Evolutionary conservation across 2,888 invertebrate genomes (phyloP).

Genomic region (Plagodis pulveraria): DNA sequence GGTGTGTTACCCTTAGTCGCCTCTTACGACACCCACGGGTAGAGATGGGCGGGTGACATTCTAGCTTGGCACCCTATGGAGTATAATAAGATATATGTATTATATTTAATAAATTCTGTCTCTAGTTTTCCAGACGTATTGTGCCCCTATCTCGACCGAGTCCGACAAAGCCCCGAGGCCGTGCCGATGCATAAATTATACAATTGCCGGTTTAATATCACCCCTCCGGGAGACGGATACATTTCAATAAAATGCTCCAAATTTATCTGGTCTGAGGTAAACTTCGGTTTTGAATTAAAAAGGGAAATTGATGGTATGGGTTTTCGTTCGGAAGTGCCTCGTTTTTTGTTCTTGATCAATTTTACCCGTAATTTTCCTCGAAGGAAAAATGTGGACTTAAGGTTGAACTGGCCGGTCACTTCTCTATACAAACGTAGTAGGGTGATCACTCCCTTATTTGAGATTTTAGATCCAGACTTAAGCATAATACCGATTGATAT

Average conservation of each 20-base stretch:
- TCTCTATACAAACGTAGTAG: too few relatives aligned
- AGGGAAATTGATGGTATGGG: constrained; percentile 12
- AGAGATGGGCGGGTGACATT: too few relatives aligned
- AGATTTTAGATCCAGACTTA: too few relatives aligned
- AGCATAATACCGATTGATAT: too few relatives aligned
- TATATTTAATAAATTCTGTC: background rate
- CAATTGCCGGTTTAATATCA: constrained; percentile 62
- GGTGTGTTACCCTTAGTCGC: too few relatives aligned
- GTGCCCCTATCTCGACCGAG: constrained; percentile 17
- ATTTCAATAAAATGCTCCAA: constrained; percentile 62
- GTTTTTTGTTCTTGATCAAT: background rate
- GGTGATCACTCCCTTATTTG: too few relatives aligned
- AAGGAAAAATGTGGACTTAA: too few relatives aligned
- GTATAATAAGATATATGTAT: too few relatives aligned
- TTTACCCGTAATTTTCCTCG: background rate
- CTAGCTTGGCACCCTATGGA: too few relatives aligned
- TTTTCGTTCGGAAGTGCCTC: background rate
- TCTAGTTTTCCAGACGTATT: constrained; percentile 11
- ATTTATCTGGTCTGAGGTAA: constrained; percentile 45
- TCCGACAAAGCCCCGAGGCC: constrained; percentile 44
- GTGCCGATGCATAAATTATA: constrained; percentile 74
- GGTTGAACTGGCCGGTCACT: too few relatives aligned
- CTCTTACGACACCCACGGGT: too few relatives aligned
- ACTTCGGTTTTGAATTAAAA: constrained; percentile 28
- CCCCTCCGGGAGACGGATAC: constrained; percentile 54